Evolutionary conservation across 2,113 vertebrate species (phyloP), one percentile per base, ranked within the genome.

Genomic region (Thalassoma bifasciatum): DNA sequence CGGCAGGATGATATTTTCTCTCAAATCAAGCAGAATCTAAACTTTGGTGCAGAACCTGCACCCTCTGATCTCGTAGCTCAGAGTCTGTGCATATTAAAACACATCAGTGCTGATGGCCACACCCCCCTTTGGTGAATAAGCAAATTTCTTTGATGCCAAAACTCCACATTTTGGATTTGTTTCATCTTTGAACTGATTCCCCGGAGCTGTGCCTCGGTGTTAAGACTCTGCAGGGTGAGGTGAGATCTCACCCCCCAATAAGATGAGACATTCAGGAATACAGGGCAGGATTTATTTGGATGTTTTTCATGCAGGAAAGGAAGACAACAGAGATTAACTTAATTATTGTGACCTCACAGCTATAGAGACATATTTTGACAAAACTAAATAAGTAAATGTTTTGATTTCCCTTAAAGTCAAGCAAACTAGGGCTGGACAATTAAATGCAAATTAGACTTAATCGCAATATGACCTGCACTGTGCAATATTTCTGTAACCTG

Each of bases 211-310:
- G 10, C 46, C 66, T 42, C 66, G 58, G 38, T 57, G 59, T 77
- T 61, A 63, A 61, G 67, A 76, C 59, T 71, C 80, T 63, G 50
- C 75, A 57, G 81, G 50, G 50, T 65, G 66, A 57, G 78, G 81
- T 70, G 80, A 77, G 85, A 82, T 86, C 82, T n/a, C 75, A 75
- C 83, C 85, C 77, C 78, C 73, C 75, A 90, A 85, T 91, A 82
- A 88, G 82, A 88, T 36, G 42, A 44, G 34, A 49, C 46, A 81
- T 83, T 78, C 79, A 81, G 77, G 72, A 34, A 57, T 73, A 66
- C 65, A 75, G 54, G 38, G 53, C 60, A 60, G 72, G 53, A 77
- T 83, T 89, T 78, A 87, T 70, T 78, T 66, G 52, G 24, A 53
- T 87, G 84, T 70, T 66, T 16, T 52, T 75, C 78, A 78, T 53